Base-by-base conservation (phyloP, 1,140 invertebrate species). In the Drosophila punjabiensis region DNA sequence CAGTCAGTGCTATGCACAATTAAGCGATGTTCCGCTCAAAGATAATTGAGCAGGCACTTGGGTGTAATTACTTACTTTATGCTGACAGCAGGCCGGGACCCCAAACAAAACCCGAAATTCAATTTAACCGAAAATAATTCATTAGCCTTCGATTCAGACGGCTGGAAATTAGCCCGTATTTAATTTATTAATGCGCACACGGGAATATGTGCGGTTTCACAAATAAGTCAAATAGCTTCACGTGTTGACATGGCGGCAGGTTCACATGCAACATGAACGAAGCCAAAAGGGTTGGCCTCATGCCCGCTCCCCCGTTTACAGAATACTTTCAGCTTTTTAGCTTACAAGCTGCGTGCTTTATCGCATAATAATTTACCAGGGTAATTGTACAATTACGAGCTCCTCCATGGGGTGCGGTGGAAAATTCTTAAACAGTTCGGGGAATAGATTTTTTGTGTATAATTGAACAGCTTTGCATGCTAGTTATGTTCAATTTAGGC, bases 21-120 rank as follows among this genome's bases (percentile, higher is more conserved):
- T 92, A 92, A 77, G 76, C 89, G 79, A 67, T 91, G 68, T 64
- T 78, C 62, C 76, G 81, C 68, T 81, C 52, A 92, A 81, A 84
- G 90, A 92, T 92, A 92, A 92, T 92, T 92, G 85, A 92, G 89
- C 89, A 89, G 89, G 89, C 89, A 92, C 89, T 92, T 92, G 89
- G 89, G 89, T 81, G 47, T 92, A 92, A 92, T 92, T 92, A 92
- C 90, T 92, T 92, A 92, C 76, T 92, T 92, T 83, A 83, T 71
- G 79, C 71, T 85, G 85, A 89, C 85, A 84, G 59, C 61, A 11
- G 32, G 39, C 30, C 41, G 60, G 50, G 50, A 41, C 43, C 18
- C 37, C 33, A 79, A 71, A 41, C 58, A 75, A 85, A 80, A 43
- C 71, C 53, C 24, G 24, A 68, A 79, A 90, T 89, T 88, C 73